Conservation (phyloP, 2,113 vertebrate species). For the Cololabis saira region DNA sequence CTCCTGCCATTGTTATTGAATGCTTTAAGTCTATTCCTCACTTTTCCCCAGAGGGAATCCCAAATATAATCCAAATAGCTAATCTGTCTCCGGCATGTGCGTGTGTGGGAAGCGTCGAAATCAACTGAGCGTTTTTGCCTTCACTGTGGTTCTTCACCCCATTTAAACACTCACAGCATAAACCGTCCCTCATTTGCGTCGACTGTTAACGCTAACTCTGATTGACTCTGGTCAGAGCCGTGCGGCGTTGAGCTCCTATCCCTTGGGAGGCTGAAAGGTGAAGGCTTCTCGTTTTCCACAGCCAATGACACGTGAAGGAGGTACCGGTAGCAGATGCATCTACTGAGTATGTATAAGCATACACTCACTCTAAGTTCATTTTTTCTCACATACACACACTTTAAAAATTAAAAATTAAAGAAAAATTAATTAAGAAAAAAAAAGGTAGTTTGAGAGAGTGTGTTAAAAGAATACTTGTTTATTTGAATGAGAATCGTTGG, state of each 20-base stretch:
- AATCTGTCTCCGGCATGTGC: conserved; percentile 25
- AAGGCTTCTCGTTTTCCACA: conserved; percentile 65
- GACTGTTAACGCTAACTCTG: conserved; percentile 61
- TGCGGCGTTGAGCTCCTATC: conserved; percentile 39
- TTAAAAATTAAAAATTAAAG: conserved; percentile 24
- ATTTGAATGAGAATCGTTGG: conserved; percentile 55
- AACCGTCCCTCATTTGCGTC: conserved; percentile 65
- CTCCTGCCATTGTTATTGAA: too few species aligned
- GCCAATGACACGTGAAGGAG: conserved; percentile 76
- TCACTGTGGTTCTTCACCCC: conserved; percentile 33
- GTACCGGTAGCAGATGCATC: conserved; percentile 67
- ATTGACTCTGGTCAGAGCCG: conserved; percentile 60
- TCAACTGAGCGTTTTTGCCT: conserved; percentile 60
- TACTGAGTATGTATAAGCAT: conserved; percentile 21
- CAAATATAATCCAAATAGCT: conserved; percentile 42
- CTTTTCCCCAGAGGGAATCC: conserved; percentile 26
- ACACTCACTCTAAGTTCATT: not conserved
- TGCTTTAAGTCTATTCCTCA: not conserved
- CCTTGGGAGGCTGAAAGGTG: conserved; percentile 37
- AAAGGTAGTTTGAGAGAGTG: conserved; percentile 3
- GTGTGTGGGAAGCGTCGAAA: conserved; percentile 48
- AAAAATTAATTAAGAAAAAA: not conserved
- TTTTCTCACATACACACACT: conserved; percentile 28
- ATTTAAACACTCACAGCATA: conserved; percentile 48
- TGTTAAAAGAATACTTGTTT: conserved; percentile 44